Evolutionary conservation across 2,888 invertebrate genomes (phyloP).

Genomic region (Chrysodeixis includens): DNA sequence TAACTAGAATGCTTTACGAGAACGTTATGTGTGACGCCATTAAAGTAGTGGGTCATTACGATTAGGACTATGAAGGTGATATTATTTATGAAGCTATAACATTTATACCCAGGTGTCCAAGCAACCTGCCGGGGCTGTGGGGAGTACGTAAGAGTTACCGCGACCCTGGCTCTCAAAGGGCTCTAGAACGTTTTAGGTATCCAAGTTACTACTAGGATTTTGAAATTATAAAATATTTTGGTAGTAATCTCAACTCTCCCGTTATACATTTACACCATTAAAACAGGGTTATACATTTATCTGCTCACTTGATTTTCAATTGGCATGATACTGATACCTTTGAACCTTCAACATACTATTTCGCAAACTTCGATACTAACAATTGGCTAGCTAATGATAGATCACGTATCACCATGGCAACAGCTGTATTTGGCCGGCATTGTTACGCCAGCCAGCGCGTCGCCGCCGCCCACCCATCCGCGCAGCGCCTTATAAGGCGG

Average conservation of each 20-base stretch:
- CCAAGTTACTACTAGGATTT: no score
- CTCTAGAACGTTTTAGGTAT: no score
- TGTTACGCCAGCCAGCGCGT: slow-evolving; percentile 65
- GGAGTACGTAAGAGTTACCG: no score
- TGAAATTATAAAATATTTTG: no score
- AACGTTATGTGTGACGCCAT: slow-evolving; percentile 28
- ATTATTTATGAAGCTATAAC: slow-evolving; percentile 12
- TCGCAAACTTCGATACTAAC: not conserved
- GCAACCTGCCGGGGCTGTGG: no score
- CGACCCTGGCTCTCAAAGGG: no score
- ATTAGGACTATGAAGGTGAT: slow-evolving; percentile 18
- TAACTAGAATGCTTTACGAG: slow-evolving; percentile 40
- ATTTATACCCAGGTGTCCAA: not conserved
- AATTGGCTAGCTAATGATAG: not conserved
- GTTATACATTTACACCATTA: no score
- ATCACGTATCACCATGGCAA: slow-evolving; percentile 18
- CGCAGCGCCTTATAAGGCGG: slow-evolving; percentile 61
- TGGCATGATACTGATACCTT: no score
- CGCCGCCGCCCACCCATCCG: slow-evolving; percentile 65
- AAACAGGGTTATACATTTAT: no score
- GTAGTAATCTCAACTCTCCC: no score
- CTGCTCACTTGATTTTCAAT: no score
- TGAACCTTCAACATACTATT: not conserved
- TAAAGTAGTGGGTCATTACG: slow-evolving; percentile 31
- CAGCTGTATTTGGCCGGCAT: slow-evolving; percentile 40